Evolutionary conservation across 2,113 vertebrate species (phyloP), one percentile per base, ranked within the genome.

Genomic region (Axis porcinus): DNA sequence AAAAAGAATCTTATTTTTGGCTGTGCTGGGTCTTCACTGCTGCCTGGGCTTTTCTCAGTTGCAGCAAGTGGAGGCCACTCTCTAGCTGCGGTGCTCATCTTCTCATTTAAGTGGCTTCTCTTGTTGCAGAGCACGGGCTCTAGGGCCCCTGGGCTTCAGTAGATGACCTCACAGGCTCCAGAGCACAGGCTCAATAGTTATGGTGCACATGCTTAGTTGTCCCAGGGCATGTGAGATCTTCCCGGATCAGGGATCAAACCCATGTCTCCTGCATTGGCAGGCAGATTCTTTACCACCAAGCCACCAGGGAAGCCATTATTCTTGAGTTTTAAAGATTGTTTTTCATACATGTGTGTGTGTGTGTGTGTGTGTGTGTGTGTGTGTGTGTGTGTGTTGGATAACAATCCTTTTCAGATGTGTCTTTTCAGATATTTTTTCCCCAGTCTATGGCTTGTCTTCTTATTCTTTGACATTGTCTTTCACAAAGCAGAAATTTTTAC

Each of bases 281-380:
- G 40, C 74, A 76, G 40, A 76, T 27, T 76, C 25, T 15, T 45
- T 45, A 76, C 3, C 74, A 28, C 40, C 2, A 5, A 40, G 3
- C 11, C 70, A 74, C 36, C 21, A 40, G 5, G 36, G 10, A 40
- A 40, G 10, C 67, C n/a, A n/a, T 64, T 82, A 62, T 40, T 40
- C 27, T 21, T 82, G n/a, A 40, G 1, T 91, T 62, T 82, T 28
- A 52, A n/a, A n/a, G n/a, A n/a, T n/a, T n/a, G n/a, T n/a, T n/a
- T n/a, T n/a, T n/a, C n/a, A n/a, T n/a, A n/a, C n/a, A n/a, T n/a
- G 2, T 57, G 19, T 40, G 0, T 70, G 0, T 74, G 5, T 70
- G 19, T 70, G 19, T 74, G 21, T 70, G 7, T 40, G n/a, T 43
- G 2, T 57, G 19, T 40, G 0, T 70, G 0, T 74, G 5, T 70